Conservation (phyloP, 1,140 invertebrate species). For the Diabrotica virgifera region DNA sequence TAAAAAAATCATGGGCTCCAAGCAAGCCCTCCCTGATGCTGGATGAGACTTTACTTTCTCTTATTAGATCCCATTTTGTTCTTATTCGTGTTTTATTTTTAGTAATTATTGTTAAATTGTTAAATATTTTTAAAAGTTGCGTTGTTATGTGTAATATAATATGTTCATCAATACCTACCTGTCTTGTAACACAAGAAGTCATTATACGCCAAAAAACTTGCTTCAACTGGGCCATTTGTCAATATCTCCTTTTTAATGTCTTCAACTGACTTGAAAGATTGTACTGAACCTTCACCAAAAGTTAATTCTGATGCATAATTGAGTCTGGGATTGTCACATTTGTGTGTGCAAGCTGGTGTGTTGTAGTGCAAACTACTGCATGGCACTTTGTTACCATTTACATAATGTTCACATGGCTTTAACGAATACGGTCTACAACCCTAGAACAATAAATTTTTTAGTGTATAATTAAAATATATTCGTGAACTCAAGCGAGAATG, state of each 20-base stretch:
- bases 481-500: no score
- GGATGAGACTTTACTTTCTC: no score
- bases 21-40: no score
- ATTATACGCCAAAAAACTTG: constrained; percentile 54
- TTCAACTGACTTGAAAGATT: background rate
- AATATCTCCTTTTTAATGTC: constrained; percentile 31
- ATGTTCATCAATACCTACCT: constrained; percentile 43
- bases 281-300: background rate
- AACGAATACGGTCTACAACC: constrained; percentile 56
- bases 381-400: constrained; percentile 41
- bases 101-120: no score
- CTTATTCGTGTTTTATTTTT: no score
- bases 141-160: no score
- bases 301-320: no score
- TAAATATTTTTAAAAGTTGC: no score
- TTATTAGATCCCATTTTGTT: no score
- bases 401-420: constrained; percentile 58
- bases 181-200: constrained; percentile 67
- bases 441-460: background rate
- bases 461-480: no score
- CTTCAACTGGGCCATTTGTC: constrained; percentile 27
- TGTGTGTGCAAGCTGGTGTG: constrained; percentile 60
- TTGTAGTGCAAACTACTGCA: constrained; percentile 14
- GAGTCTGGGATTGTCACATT: constrained; percentile 51
- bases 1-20: no score